Percentiles rank a stretch among this genome's conserved stretches.
Conservation (phyloP, 2,113 vertebrate species). For the Egretta garzetta region DNA sequence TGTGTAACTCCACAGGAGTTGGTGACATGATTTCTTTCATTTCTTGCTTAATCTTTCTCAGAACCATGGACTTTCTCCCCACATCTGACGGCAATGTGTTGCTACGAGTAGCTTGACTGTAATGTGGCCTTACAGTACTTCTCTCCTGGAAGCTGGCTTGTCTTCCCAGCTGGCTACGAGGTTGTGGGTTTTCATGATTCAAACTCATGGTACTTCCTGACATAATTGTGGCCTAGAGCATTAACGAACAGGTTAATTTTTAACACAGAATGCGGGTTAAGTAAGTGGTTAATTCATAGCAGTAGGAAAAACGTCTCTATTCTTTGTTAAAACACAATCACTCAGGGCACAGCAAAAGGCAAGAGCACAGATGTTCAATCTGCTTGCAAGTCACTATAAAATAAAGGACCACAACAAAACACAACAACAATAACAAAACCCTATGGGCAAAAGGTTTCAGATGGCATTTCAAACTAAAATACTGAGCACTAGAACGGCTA, state of each 20-base stretch:
- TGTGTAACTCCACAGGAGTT: constrained; percentile 97
- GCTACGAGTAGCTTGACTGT: constrained; percentile 86
- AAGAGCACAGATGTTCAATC: constrained; percentile 67
- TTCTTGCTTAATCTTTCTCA: constrained; percentile 96
- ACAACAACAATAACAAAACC: neutral
- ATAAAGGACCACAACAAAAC: constrained; percentile 20
- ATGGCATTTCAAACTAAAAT: constrained; percentile 65
- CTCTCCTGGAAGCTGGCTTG: constrained; percentile 98
- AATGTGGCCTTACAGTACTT: constrained; percentile 86
- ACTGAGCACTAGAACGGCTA: constrained; percentile 48
- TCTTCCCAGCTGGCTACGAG: constrained; percentile 88
- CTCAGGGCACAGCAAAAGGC: constrained; percentile 79
- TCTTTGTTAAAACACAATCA: constrained; percentile 69
- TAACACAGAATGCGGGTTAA: neutral
- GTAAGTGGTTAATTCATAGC: constrained; percentile 27
- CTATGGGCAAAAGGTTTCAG: constrained; percentile 36
- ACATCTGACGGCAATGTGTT: constrained; percentile 95
- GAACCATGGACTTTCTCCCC: constrained; percentile 89
- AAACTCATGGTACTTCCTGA: constrained; percentile 95
- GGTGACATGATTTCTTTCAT: constrained; percentile 94
- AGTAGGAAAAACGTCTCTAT: constrained; percentile 44
- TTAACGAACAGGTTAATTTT: constrained; percentile 69
- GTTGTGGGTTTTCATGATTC: constrained; percentile 87
- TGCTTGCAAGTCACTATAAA: constrained; percentile 53
- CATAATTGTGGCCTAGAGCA: constrained; percentile 96